Conservation (phyloP, 2,113 vertebrate genomes). For the Acinonyx jubatus region DNA sequence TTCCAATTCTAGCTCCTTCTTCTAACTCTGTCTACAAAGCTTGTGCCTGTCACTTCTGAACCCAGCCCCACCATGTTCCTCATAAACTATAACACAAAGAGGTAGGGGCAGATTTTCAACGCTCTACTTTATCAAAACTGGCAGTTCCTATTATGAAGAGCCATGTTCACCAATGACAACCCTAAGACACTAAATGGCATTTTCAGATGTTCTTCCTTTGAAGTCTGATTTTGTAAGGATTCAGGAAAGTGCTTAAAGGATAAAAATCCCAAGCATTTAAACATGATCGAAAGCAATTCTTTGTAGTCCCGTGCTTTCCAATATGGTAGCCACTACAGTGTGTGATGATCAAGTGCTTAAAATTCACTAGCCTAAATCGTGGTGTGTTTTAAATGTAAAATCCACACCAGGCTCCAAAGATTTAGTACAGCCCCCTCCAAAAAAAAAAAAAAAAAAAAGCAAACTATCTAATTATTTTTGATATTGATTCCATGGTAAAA, state of each 20-base stretch:
- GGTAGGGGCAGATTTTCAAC: not conserved
- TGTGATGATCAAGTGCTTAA: not conserved
- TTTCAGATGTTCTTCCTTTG: not conserved
- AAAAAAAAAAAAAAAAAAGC: too few species aligned
- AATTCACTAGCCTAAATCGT: not conserved
- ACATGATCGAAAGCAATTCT: not conserved
- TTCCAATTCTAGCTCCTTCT: not conserved
- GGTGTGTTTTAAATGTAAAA: not conserved
- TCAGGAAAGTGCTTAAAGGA: not conserved
- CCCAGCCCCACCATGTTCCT: not conserved
- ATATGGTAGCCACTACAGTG: not conserved
- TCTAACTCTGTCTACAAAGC: not conserved
- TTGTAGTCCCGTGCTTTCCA: not conserved
- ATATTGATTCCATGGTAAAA: constrained; percentile 6
- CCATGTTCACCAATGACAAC: not conserved
- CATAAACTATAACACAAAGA: not conserved
- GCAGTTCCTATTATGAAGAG: not conserved
- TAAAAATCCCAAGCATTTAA: not conserved
- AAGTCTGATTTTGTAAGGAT: constrained; percentile 18
- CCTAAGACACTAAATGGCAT: not conserved
- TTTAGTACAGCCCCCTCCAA: not conserved
- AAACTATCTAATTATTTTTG: not conserved
- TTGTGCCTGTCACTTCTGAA: not conserved
- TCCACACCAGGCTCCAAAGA: not conserved
- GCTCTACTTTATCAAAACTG: not conserved